These are phyloP conservation scores for Porites rus DNA, from an alignment of 92 coral and sea anemone species.

Conservation along the genomic window DNA sequence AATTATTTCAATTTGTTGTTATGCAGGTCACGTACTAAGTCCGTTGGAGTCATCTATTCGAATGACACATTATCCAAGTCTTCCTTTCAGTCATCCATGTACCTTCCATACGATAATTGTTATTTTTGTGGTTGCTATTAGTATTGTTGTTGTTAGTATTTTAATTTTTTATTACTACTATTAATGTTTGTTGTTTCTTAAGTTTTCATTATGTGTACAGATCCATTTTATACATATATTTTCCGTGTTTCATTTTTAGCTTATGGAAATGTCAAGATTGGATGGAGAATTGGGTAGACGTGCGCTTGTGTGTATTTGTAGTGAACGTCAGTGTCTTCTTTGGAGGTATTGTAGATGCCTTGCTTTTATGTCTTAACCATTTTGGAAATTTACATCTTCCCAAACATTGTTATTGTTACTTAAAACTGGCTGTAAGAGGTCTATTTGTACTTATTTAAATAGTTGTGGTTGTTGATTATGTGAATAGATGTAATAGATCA, in stretches of 20 bases:
- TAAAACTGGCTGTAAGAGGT: neutral
- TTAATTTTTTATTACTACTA: neutral
- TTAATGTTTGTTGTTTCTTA: neutral
- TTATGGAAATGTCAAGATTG: slow-evolving; percentile 1
- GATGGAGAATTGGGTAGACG: neutral
- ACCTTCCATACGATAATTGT: slow-evolving; percentile 4
- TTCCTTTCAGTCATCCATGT: neutral
- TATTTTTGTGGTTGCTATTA: neutral
- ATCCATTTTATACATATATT: too few relatives aligned
- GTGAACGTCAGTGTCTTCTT: neutral
- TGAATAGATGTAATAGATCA: neutral
- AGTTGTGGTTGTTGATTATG: neutral
- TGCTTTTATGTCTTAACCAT: too few relatives aligned
- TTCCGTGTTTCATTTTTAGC: neutral
- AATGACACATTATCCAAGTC: too few relatives aligned
- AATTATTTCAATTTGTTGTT: too few relatives aligned
- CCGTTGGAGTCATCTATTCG: too few relatives aligned
- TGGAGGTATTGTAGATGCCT: too few relatives aligned
- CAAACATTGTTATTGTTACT: neutral
- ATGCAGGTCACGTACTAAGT: too few relatives aligned
- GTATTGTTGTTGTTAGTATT: too few relatives aligned
- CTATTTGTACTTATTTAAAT: neutral
- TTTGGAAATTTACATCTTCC: too few relatives aligned
- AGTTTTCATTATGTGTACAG: neutral
- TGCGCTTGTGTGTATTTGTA: slow-evolving; percentile 5